Percentiles rank a stretch among this genome's conserved stretches.
Evolutionary conservation across 2,113 vertebrate species (phyloP).

Genomic region (Stegostoma tigrinum): DNA sequence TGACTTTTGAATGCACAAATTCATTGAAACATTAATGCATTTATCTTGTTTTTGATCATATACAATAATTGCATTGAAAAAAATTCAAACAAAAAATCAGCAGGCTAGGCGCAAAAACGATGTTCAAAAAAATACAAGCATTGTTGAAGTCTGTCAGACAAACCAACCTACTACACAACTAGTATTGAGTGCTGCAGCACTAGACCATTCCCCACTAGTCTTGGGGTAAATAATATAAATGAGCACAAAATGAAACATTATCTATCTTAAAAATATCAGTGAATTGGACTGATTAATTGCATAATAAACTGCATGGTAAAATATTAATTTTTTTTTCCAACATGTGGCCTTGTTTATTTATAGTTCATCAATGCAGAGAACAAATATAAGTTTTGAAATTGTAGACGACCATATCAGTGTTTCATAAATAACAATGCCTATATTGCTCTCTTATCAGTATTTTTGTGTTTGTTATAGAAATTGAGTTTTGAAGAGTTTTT

Average conservation of each 20-base stretch:
- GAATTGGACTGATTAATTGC: slow-evolving; percentile 23
- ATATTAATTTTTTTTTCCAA: background rate
- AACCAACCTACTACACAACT: slow-evolving; percentile 2
- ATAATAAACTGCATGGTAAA: background rate
- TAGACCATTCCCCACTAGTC: slow-evolving; percentile 5
- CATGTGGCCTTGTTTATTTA: slow-evolving; percentile 1
- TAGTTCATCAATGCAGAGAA: slow-evolving; percentile 1
- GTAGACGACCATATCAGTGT: background rate
- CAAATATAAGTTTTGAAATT: background rate
- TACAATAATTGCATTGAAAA: slow-evolving; percentile 18
- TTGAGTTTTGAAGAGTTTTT: background rate
- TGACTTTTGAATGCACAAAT: background rate
- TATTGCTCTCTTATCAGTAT: background rate
- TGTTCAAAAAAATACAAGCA: background rate
- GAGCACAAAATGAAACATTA: background rate
- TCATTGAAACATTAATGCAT: slow-evolving; percentile 5
- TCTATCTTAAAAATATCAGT: slow-evolving; percentile 28
- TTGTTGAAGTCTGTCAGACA: background rate
- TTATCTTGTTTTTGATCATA: slow-evolving; percentile 25
- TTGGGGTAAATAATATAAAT: background rate
- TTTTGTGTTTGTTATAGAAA: background rate
- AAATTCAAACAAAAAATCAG: slow-evolving; percentile 12
- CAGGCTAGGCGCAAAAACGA: background rate
- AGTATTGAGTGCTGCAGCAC: background rate
- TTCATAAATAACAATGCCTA: background rate